A percentile compares a stretch with the other conserved stretches of the same genome.
phyloP scores from a whole-genome alignment of 2,797 vertebrate species.

The Mormyrops boulengeri region DNA sequence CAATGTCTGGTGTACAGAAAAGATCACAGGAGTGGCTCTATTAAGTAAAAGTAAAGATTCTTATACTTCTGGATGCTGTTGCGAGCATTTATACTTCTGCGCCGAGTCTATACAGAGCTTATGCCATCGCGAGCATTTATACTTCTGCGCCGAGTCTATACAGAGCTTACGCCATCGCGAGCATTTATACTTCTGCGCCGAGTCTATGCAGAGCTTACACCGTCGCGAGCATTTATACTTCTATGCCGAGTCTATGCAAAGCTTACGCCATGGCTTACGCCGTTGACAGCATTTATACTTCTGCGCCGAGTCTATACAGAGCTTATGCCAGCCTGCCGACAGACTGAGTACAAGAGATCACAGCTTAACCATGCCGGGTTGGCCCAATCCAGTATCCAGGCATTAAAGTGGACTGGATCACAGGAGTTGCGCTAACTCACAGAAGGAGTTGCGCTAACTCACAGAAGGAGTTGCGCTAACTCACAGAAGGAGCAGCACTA shows the following conservation, averaged over 20 bases:
- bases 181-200: neutral
- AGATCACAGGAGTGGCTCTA: slow-evolving; percentile 48
- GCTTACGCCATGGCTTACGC: too few relatives aligned
- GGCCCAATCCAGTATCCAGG: too few relatives aligned
- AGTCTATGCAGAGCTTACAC: neutral
- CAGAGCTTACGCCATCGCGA: neutral
- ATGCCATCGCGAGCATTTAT: neutral
- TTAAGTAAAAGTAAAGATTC: neutral
- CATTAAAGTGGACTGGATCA: too few relatives aligned
- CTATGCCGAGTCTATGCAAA: neutral
- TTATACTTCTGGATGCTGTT: neutral
- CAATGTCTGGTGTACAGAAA: neutral
- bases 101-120: neutral
- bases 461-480: slow-evolving; percentile 57
- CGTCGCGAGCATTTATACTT: neutral
- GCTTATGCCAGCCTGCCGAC: too few relatives aligned
- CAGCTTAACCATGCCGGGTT: too few relatives aligned
- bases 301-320: neutral
- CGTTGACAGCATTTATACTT: neutral
- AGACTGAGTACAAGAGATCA: too few relatives aligned
- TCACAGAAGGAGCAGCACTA: slow-evolving; percentile 50
- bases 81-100: neutral
- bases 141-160: neutral
- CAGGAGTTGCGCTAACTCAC: slow-evolving; percentile 14
- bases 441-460: neutral